phyloP scores from a whole-genome alignment of 2,797 vertebrate genomes.

The Mycteria americana region DNA sequence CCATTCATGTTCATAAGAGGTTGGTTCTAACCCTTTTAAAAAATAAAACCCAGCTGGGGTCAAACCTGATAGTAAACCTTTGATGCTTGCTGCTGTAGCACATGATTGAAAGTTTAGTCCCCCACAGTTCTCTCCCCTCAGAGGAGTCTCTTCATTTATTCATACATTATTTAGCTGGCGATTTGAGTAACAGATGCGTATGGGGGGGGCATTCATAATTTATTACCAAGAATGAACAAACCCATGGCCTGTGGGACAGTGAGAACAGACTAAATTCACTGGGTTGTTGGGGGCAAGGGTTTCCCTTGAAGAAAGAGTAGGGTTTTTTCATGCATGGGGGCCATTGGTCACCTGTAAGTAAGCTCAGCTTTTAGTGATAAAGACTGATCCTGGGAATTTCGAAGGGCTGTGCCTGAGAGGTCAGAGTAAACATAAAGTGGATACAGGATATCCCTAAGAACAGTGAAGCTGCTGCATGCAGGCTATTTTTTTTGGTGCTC shows the following conservation, averaged over 20 bases:
- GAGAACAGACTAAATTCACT: background rate
- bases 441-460: no score
- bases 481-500: background rate
- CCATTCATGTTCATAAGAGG: background rate
- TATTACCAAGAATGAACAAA: background rate
- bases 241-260: background rate
- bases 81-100: slow-evolving; percentile 57
- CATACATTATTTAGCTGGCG: slow-evolving; percentile 70
- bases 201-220: slow-evolving; percentile 59
- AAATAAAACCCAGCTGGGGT: slow-evolving; percentile 30
- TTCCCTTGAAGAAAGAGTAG: background rate
- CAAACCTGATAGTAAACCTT: slow-evolving; percentile 32
- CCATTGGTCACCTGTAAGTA: background rate
- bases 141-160: slow-evolving; percentile 49
- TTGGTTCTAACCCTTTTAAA: background rate
- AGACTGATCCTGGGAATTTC: background rate
- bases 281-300: background rate
- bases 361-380: background rate
- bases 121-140: slow-evolving; percentile 26
- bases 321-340: fast-evolving
- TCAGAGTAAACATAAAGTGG: background rate
- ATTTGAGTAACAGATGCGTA: slow-evolving; percentile 55
- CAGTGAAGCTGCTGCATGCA: background rate
- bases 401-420: background rate
- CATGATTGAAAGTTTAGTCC: slow-evolving; percentile 50